A percentile compares a stretch with the other conserved stretches of the same genome.
Conservation (phyloP, 1,140 invertebrate species). For the Trichonephila clavata region DNA sequence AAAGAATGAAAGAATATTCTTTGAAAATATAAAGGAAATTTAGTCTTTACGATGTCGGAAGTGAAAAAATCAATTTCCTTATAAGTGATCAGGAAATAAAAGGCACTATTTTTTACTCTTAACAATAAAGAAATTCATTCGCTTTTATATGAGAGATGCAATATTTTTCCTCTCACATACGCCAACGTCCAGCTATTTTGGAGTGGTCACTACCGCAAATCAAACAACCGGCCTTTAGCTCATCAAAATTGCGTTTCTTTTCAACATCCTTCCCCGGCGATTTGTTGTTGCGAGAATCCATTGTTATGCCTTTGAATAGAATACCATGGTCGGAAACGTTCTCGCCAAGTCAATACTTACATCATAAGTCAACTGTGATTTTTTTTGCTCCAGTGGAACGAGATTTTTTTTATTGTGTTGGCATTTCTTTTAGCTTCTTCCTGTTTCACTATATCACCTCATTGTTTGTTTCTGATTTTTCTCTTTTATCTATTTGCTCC, state of each 20-base stretch:
- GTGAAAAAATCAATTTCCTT: not conserved
- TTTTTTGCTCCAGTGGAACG: slow-evolving; percentile 40
- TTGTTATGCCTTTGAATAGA: slow-evolving; percentile 41
- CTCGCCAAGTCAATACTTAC: slow-evolving; percentile 24
- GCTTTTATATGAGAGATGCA: not conserved
- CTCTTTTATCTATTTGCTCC: slow-evolving; percentile 8
- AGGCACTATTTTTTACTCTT: not conserved
- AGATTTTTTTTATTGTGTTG: slow-evolving; percentile 22
- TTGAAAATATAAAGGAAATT: no score
- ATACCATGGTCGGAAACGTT: slow-evolving; percentile 1
- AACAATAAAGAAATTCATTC: not conserved
- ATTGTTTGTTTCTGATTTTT: not conserved
- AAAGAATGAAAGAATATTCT: no score
- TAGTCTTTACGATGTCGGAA: no score
- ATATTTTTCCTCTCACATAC: slow-evolving; percentile 31
- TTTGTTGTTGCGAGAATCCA: slow-evolving; percentile 46
- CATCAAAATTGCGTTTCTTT: slow-evolving; percentile 73
- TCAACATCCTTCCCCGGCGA: not conserved
- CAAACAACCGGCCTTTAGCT: slow-evolving; percentile 48
- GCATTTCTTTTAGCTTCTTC: slow-evolving; percentile 35
- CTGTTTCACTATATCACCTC: slow-evolving; percentile 36
- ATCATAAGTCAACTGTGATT: slow-evolving; percentile 54
- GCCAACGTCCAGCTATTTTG: not conserved
- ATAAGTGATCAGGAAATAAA: not conserved
- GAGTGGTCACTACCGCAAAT: slow-evolving; percentile 56